Evolutionary conservation across 1,140 invertebrate genomes (phyloP), one percentile per base, ranked within the genome.

Genomic region (Oreohelix idahoensis): DNA sequence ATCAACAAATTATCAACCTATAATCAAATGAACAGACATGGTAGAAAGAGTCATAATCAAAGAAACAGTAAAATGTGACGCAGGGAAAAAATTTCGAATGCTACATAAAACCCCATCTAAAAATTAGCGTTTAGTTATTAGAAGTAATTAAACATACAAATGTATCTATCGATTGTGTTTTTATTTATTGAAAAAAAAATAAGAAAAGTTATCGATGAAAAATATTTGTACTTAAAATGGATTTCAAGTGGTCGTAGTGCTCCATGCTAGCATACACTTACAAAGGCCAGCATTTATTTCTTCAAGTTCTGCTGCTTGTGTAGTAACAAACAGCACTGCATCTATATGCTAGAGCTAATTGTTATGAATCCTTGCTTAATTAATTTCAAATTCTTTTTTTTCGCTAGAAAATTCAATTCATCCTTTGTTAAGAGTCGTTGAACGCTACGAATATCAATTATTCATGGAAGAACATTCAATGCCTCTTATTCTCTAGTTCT

Each of bases 361-460:
- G 29, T 32, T 32, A 11, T 66, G 20, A 29, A 32, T 66, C n/a
- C 17, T 32, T 4, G 29, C 63, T 66, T 58, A 66, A 66, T 66
- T 66, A 66, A 66, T 66, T 66, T 66, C 63, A 0, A 29, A 66
- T 66, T 32, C 4, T 66, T 11, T 32, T 66, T 32, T 10, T 66
- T 66, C 29, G 1, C 29, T 32, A 32, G 63, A 66, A 66, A 66
- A 66, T 66, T 11, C 2, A 29, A 32, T 32, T 66, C 63, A 32
- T 32, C 29, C 29, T 32, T 66, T 66, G 63, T 66, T 66, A 23
- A 66, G 63, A 32, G 5, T 66, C 63, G 29, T 66, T 66, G 10
- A 32, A 66, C 63, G n/a, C 32, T 29, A 32, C n/a, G 63, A 66
- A 66, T n/a, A 66, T 66, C 29, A 66, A 66, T 66, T 66, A 66